phyloP scores from a whole-genome alignment of 2,797 vertebrate genomes.

The Margarornis squamiger region DNA sequence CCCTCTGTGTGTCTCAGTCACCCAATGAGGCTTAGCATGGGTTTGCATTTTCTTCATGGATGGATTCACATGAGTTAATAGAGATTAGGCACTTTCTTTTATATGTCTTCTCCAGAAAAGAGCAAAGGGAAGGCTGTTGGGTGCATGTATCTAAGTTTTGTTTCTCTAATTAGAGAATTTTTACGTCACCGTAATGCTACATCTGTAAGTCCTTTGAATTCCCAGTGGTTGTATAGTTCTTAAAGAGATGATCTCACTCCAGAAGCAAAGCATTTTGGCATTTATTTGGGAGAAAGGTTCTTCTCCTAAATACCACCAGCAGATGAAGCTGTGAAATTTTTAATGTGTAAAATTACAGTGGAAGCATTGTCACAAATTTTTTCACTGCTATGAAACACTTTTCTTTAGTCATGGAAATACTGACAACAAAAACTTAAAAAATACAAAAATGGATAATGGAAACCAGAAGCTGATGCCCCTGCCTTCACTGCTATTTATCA shows the following conservation, averaged over 20 bases:
- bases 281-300: not conserved
- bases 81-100: constrained; percentile 13
- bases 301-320: not conserved
- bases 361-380: not conserved
- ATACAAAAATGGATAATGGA: not conserved
- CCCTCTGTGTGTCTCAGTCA: not conserved
- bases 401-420: not conserved
- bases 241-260: not conserved
- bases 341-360: not conserved
- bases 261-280: not conserved
- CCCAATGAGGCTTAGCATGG: not conserved
- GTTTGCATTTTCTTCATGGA: not conserved
- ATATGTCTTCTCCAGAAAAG: not conserved
- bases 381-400: not conserved
- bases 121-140: not conserved
- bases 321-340: not conserved
- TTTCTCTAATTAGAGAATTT: not conserved
- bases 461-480: not conserved
- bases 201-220: not conserved
- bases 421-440: not conserved
- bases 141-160: not conserved
- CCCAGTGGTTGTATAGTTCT: not conserved
- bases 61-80: not conserved
- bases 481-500: not conserved
- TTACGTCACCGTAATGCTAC: not conserved